A percentile compares a stretch with the other conserved stretches of the same genome.
phyloP scores from a whole-genome alignment of 2,113 vertebrate genomes.

The Uria lomvia region DNA sequence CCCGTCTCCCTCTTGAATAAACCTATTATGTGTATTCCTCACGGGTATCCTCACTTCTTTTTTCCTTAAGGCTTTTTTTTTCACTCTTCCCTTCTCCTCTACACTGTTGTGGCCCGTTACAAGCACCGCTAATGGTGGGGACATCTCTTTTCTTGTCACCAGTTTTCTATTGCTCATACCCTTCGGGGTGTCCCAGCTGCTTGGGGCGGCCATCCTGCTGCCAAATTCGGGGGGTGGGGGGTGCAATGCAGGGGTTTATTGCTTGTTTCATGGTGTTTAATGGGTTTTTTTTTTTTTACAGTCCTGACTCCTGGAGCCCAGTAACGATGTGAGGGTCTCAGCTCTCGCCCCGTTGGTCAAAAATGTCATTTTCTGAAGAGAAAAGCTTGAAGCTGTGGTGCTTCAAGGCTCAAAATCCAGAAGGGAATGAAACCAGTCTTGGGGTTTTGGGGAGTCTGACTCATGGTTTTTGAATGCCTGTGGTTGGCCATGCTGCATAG shows the following conservation, averaged over 20 bases:
- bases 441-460: conserved; percentile 47
- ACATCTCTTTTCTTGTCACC: neutral
- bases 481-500: conserved; percentile 43
- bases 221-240: neutral
- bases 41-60: neutral
- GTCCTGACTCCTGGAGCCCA: neutral
- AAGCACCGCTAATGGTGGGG: neutral
- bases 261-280: neutral
- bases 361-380: neutral
- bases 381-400: neutral
- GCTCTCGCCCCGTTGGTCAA: neutral
- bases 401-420: conserved; percentile 1
- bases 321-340: neutral
- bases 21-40: neutral
- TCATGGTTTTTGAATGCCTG: conserved; percentile 47
- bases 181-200: neutral
- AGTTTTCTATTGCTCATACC: neutral
- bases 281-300: neutral
- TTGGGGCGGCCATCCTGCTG: neutral
- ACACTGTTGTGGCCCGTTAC: neutral
- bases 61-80: neutral
- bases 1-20: neutral
- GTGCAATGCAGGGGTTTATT: neutral
- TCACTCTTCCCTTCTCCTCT: neutral
- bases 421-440: conserved; percentile 34